Conservation (phyloP, 2,888 invertebrate species). For the Trachelus tabidus region DNA sequence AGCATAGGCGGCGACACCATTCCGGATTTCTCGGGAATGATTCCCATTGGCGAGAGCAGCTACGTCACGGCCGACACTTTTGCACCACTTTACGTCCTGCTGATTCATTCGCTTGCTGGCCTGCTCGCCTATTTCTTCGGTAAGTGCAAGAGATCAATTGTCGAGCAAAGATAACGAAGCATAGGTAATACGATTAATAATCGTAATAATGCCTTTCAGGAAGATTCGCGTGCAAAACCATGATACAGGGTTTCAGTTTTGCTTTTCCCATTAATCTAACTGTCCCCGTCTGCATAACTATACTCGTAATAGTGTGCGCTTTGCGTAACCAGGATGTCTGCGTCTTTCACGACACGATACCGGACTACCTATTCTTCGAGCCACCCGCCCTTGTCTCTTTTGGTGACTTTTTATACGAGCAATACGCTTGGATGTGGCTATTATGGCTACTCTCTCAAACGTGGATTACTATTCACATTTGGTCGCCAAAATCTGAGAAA, state of each 20-base stretch:
- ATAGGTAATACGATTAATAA: not conserved
- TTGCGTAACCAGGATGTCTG: slow-evolving; percentile 76
- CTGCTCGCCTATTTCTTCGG: slow-evolving; percentile 75
- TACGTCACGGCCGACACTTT: slow-evolving; percentile 51
- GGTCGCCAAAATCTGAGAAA: slow-evolving; percentile 85
- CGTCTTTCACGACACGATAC: slow-evolving; percentile 70
- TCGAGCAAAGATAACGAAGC: not conserved
- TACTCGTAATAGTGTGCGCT: slow-evolving; percentile 77
- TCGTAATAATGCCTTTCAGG: slow-evolving; percentile 56
- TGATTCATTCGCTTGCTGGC: slow-evolving; percentile 76
- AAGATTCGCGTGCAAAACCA: slow-evolving; percentile 89
- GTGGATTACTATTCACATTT: slow-evolving; percentile 89
- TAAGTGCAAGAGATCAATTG: slow-evolving; percentile 29
- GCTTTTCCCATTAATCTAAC: slow-evolving; percentile 84
- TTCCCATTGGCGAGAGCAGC: slow-evolving; percentile 58
- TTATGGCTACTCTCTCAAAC: slow-evolving; percentile 85
- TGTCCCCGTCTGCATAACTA: slow-evolving; percentile 78
- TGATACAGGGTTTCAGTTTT: slow-evolving; percentile 89
- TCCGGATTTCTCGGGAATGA: slow-evolving; percentile 64
- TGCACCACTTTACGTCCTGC: slow-evolving; percentile 70
- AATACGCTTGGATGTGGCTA: slow-evolving; percentile 83
- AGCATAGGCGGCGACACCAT: slow-evolving; percentile 49
- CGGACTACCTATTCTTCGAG: slow-evolving; percentile 70
- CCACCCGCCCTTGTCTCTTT: slow-evolving; percentile 63
- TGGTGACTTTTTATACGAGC: slow-evolving; percentile 70